Evolutionary conservation across 53 echinoderm and acorn worm genomes (phyloP), one percentile per base, ranked within the genome.

Genomic region (Echinometra lucunter): DNA sequence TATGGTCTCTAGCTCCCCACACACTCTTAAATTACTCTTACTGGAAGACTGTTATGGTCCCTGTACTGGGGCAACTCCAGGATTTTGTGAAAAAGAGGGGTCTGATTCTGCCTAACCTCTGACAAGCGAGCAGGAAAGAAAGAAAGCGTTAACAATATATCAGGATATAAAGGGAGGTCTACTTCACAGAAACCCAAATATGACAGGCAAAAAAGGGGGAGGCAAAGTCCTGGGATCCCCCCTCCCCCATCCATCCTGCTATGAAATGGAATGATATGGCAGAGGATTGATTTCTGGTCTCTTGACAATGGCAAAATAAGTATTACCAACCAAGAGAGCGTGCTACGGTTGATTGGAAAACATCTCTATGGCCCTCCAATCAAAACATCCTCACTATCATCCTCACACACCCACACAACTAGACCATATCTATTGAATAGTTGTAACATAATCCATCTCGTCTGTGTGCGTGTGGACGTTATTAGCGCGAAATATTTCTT

Each of bases 271-370:
- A 45, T 30, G 49, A 85, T 85, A 85, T 49, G 47, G 85, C 23
- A 85, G 10, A 4, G 16, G 85, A 85, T 85, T 85, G 85, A 85
- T 85, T 85, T 85, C 85, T 85, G 28, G 85, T 85, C 85, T 85
- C 85, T 27, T 85, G 85, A 85, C 47, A 85, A 85, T 47, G 47
- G 85, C 45, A 49, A 85, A 85, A 85, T 82, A 85, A 85, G 85
- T 85, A 85, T 53, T 49, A 85, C 85, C 85, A 11, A 49, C 85
- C 85, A 11, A 12, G 85, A 85, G 85, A 85, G 85, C 45, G 21
- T 85, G 85, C 85, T 85, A 47, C 12, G 85, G 47, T 28, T 85
- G 85, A 85, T 47, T 85, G 85, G n/a, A 45, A 85, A 2, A 53
- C 78, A 85, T 85, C 85, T 47, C 85, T 9, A 2, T 85, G 45